phyloP scores from a whole-genome alignment of 30 jellyfish, hydroid and myxozoan species.

The Rhopilema esculentum region DNA sequence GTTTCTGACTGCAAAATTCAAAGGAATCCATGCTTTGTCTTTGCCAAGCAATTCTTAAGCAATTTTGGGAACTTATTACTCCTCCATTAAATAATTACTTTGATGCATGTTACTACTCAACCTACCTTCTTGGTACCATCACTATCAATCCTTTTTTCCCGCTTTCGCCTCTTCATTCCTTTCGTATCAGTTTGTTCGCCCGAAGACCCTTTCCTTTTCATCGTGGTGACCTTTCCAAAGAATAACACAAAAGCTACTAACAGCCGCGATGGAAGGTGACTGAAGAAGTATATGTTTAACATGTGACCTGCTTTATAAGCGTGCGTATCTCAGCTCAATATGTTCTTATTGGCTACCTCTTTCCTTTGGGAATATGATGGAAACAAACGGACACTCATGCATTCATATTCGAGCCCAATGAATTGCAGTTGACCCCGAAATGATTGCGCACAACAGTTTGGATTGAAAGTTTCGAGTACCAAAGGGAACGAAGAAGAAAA shows the following conservation, averaged over 20 bases:
- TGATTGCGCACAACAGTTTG: background rate
- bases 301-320: background rate
- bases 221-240: background rate
- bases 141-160: slow-evolving; percentile 63
- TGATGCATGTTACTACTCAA: too few relatives aligned
- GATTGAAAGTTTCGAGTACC: background rate
- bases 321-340: background rate
- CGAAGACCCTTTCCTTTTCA: slow-evolving; percentile 65
- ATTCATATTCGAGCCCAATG: background rate
- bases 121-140: slow-evolving; percentile 25
- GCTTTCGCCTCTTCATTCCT: slow-evolving; percentile 55
- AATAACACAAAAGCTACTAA: background rate
- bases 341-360: background rate
- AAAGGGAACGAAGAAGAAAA: background rate
- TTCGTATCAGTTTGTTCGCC: slow-evolving; percentile 54
- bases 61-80: too few relatives aligned
- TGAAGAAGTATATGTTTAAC: background rate
- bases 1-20: too few relatives aligned
- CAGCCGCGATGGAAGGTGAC: slow-evolving; percentile 1
- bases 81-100: too few relatives aligned
- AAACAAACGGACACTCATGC: background rate
- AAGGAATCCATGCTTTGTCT: too few relatives aligned
- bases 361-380: background rate
- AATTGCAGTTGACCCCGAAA: background rate
- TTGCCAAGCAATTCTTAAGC: too few relatives aligned